These are phyloP conservation scores for Polyergus mexicanus DNA, from an alignment of 1,140 invertebrate genomes.

Conservation along the genomic window DNA sequence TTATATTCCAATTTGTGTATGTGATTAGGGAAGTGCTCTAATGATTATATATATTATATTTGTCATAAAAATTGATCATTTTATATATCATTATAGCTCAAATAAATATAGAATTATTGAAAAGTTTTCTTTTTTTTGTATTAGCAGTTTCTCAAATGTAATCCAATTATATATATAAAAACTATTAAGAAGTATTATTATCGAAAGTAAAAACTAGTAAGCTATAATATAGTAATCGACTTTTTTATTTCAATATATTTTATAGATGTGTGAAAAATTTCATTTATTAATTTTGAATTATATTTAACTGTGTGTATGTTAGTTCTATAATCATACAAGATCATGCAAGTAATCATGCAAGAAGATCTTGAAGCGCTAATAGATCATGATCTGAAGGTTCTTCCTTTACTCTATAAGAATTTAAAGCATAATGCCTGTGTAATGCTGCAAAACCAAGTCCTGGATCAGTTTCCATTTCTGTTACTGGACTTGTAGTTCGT, in stretches of 20 bases:
- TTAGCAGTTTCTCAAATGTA: conserved; percentile 22
- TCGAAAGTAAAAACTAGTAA: not conserved
- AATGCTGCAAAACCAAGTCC: conserved; percentile 81
- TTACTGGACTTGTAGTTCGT: conserved; percentile 74
- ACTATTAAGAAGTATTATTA: not conserved
- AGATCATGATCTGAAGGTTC: conserved; percentile 82
- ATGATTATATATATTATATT: conserved; percentile 28
- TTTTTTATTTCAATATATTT: not conserved
- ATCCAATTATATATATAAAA: not conserved
- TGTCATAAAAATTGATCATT: conserved; percentile 37
- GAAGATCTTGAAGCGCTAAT: conserved; percentile 79
- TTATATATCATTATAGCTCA: conserved; percentile 48
- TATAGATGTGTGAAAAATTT: not conserved
- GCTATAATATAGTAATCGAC: conserved; percentile 1
- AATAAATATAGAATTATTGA: conserved; percentile 51
- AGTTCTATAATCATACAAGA: too few species aligned
- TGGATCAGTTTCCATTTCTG: conserved; percentile 83
- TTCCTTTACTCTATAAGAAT: conserved; percentile 80
- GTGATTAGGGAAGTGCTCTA: not conserved
- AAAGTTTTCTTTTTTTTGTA: conserved; percentile 19
- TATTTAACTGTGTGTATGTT: conserved; percentile 2
- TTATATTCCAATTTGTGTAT: conserved; percentile 46
- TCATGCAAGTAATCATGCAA: conserved; percentile 57
- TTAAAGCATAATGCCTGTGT: conserved; percentile 81
- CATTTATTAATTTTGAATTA: conserved; percentile 14